Conservation (phyloP, 2,113 vertebrate species). For the Tinamus guttatus region DNA sequence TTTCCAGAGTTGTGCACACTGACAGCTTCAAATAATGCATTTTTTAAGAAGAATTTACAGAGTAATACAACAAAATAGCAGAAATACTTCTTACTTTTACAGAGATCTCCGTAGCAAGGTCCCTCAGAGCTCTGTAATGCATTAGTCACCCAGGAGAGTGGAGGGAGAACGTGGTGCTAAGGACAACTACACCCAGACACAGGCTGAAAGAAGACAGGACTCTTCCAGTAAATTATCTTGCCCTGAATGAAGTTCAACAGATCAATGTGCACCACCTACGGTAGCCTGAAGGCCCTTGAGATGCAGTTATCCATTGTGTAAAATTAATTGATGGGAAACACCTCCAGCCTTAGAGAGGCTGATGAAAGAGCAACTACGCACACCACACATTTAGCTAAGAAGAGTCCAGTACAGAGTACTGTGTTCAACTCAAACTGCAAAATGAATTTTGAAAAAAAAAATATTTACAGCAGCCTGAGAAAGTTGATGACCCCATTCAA, state of each 20-base stretch:
- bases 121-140: fast-evolving
- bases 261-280: background rate
- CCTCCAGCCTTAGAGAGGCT: background rate
- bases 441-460: background rate
- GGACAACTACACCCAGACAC: background rate
- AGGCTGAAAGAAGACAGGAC: background rate
- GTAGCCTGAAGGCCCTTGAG: background rate
- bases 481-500: background rate
- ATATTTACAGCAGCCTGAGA: background rate
- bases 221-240: background rate
- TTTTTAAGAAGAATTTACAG: background rate
- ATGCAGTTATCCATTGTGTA: background rate
- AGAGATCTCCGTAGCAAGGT: background rate
- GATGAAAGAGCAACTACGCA: background rate
- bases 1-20: background rate
- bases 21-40: background rate
- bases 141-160: background rate
- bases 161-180: background rate
- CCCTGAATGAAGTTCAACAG: background rate
- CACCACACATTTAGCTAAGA: background rate
- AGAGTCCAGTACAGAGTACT: background rate
- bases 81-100: background rate
- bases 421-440: background rate
- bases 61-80: background rate
- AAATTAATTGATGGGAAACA: background rate